These are phyloP conservation scores for Dryobotodes eremita DNA, from an alignment of 2,888 invertebrate species.

Conservation along the genomic window DNA sequence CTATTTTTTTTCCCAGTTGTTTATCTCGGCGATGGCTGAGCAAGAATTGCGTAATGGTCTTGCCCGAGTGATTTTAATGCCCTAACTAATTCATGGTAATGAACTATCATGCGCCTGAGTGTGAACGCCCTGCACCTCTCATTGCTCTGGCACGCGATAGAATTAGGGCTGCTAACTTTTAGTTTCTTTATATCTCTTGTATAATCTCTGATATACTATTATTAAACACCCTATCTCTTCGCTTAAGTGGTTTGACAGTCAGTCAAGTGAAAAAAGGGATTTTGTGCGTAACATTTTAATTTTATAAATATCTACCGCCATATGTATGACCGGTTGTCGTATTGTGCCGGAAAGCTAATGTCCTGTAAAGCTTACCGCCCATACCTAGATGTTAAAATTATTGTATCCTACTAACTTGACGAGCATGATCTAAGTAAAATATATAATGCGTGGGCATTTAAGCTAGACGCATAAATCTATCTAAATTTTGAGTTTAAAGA, in stretches of 20 bases:
- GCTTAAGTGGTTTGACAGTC: slow-evolving; percentile 23
- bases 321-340: slow-evolving; percentile 8
- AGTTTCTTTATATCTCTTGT: slow-evolving; percentile 21
- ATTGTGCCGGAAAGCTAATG: slow-evolving; percentile 31
- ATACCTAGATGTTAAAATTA: slow-evolving; percentile 31
- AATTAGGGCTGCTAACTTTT: slow-evolving; percentile 55
- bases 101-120: slow-evolving; percentile 69
- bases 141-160: slow-evolving; percentile 65
- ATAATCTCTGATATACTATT: slow-evolving; percentile 16
- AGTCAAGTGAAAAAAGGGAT: slow-evolving; percentile 12
- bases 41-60: slow-evolving; percentile 72
- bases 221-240: slow-evolving; percentile 34
- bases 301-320: slow-evolving; percentile 35
- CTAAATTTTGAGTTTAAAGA: slow-evolving; percentile 62
- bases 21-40: slow-evolving; percentile 55
- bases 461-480: slow-evolving; percentile 63
- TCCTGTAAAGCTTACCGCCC: slow-evolving; percentile 13
- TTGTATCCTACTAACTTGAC: slow-evolving; percentile 40
- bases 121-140: slow-evolving; percentile 71
- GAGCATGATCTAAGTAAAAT: slow-evolving; percentile 57
- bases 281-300: neutral
- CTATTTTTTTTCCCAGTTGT: slow-evolving; percentile 56
- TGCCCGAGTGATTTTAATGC: slow-evolving; percentile 68
- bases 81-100: slow-evolving; percentile 70
- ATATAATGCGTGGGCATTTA: slow-evolving; percentile 60